Percentiles rank a stretch among this genome's conserved stretches.
phyloP scores from a whole-genome alignment of 2,888 invertebrate species.

The Abrostola tripartita region DNA sequence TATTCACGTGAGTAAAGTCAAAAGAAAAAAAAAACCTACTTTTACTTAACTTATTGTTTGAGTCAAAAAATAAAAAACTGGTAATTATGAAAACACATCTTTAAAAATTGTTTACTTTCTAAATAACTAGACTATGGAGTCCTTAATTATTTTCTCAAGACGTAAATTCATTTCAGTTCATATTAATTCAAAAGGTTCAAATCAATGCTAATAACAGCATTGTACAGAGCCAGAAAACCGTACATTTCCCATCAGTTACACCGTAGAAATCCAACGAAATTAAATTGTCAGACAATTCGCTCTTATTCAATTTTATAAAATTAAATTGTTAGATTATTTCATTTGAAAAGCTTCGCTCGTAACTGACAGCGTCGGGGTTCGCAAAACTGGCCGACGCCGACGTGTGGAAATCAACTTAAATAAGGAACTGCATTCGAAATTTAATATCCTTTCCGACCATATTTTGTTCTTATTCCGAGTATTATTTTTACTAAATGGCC shows the following conservation, averaged over 20 bases:
- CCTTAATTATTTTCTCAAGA: too few relatives aligned
- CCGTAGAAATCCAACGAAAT: conserved; percentile 30
- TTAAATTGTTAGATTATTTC: conserved; percentile 45
- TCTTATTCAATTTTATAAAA: conserved; percentile 45
- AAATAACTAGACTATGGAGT: too few relatives aligned
- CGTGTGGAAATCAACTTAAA: conserved; percentile 34
- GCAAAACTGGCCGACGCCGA: conserved; percentile 16
- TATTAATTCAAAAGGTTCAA: not conserved
- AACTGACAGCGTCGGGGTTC: conserved; percentile 12
- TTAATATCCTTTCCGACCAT: conserved; percentile 15
- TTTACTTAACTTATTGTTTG: too few relatives aligned
- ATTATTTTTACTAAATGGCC: not conserved
- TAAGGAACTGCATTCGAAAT: conserved; percentile 30
- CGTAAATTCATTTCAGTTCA: too few relatives aligned
- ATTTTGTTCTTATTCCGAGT: not conserved
- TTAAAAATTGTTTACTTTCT: too few relatives aligned
- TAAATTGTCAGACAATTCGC: conserved; percentile 46
- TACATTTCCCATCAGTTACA: conserved; percentile 27
- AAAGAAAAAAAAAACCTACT: too few relatives aligned
- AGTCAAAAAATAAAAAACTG: too few relatives aligned
- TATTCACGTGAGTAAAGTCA: too few relatives aligned
- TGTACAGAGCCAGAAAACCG: not conserved
- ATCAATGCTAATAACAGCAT: not conserved
- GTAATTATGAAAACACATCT: too few relatives aligned
- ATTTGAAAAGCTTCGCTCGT: conserved; percentile 36